phyloP scores from a whole-genome alignment of 2,113 vertebrate genomes.

The Mionectes macconnelli region DNA sequence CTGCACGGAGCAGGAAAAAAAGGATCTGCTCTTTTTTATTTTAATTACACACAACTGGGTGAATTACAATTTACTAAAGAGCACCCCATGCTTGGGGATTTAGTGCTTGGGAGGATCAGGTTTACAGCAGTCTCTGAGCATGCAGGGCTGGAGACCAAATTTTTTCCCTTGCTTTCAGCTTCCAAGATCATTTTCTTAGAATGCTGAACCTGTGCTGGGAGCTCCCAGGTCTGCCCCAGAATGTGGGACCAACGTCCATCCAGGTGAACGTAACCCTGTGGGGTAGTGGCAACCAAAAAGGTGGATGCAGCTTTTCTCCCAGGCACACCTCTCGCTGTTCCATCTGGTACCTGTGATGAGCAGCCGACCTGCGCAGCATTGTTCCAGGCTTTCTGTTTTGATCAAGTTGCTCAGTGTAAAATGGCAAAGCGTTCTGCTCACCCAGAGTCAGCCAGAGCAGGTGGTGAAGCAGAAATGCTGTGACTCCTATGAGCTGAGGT shows the following conservation, averaged over 20 bases:
- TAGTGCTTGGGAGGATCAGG: background rate
- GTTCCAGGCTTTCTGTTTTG: background rate
- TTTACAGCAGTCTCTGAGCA: background rate
- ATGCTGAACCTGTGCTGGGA: background rate
- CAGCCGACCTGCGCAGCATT: fast-evolving
- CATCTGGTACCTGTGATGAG: background rate
- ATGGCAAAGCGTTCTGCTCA: background rate
- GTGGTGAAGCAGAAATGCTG: background rate
- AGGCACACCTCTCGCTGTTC: background rate
- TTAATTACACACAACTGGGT: background rate
- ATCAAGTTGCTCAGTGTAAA: background rate
- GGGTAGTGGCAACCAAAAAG: background rate
- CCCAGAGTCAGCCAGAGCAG: background rate
- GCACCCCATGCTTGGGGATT: background rate
- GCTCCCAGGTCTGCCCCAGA: background rate
- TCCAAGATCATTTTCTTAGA: background rate
- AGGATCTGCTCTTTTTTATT: background rate
- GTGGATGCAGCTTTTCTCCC: background rate
- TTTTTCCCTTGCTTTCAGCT: background rate
- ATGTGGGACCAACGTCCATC: background rate
- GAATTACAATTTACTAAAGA: background rate
- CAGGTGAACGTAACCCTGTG: background rate
- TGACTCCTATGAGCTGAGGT: background rate
- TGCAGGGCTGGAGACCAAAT: background rate
- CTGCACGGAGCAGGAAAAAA: background rate